Evolutionary conservation across 2,113 vertebrate species (phyloP), one percentile per base, ranked within the genome.

Genomic region (Callospermophilus lateralis): DNA sequence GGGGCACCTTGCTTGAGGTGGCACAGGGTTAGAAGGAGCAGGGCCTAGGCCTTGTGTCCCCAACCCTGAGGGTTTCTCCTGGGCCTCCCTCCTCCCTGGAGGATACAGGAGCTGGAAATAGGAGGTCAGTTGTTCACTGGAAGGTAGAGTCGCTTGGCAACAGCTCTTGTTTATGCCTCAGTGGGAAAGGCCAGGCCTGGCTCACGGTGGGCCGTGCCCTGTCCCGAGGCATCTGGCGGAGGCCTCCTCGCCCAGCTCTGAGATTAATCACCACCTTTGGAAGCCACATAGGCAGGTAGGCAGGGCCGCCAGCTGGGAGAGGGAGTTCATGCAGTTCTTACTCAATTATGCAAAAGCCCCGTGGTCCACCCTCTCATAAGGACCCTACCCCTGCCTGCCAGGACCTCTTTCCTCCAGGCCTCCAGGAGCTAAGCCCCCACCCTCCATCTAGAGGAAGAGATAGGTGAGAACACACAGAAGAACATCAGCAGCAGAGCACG

Each of bases 271-370:
- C 42, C 4, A 0, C 17, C 65, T 72, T 53, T 5, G 3, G 51
- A 87, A 90, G 30, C 58, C 65, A 94, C 17, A 2, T 5, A 39
- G 55, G 80, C 70, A 93, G 72, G 79, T 45, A 79, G 87, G 84
- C 48, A 19, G 58, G n/a, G 37, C 77, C 61, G 51, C 67, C 70
- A 80, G 78, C 81, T 19, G 28, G 28, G 51, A 55, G 55, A 74
- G 84, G 26, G 84, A 87, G 89, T 96, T 96, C 92, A 96, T 0
- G 0, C 32, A 17, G 55, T 84, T 91, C 91, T 85, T 89, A 58
- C 16, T 89, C 84, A 87, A 87, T 92, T 84, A 76, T 84, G 65
- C 80, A 91, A 68, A 87, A 92, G 16, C 34, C 42, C 3, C 16
- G 68, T 79, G 85, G 72, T 22, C 16, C 37, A 13, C 51, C 34